These are phyloP conservation scores for Ivindomyrus marchei DNA, from an alignment of 2,113 vertebrate species.

Conservation along the genomic window DNA sequence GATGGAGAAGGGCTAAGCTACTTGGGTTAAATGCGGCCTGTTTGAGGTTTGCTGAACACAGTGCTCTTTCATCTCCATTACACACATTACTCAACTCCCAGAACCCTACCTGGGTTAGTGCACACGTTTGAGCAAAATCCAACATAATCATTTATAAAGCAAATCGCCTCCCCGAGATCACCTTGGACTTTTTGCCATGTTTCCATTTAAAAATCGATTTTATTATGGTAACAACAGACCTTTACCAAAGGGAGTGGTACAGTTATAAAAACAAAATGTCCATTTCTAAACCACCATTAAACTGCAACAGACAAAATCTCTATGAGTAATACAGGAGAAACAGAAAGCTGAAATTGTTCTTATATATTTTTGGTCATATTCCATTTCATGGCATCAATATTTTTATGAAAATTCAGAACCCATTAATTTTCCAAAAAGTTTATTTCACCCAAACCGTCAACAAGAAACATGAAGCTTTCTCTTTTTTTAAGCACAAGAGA, in stretches of 20 bases:
- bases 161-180: slow-evolving; percentile 21
- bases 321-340: not conserved
- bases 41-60: slow-evolving; percentile 40
- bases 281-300: not conserved
- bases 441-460: not conserved
- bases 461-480: not conserved
- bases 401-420: not conserved
- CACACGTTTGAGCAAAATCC: slow-evolving; percentile 47
- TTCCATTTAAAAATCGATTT: not conserved
- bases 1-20: slow-evolving; percentile 40
- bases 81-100: slow-evolving; percentile 46
- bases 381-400: not conserved
- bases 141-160: slow-evolving; percentile 38
- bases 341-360: not conserved
- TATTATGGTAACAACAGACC: slow-evolving; percentile 9
- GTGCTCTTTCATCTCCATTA: slow-evolving; percentile 41
- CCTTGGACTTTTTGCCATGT: not conserved
- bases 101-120: slow-evolving; percentile 43
- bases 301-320: not conserved
- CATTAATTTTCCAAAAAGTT: not conserved
- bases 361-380: not conserved
- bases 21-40: slow-evolving; percentile 36
- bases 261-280: not conserved
- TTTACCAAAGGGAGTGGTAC: not conserved
- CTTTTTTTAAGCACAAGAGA: not conserved